Evolutionary conservation across 2,888 invertebrate genomes (phyloP).

Genomic region (Conistra vaccinii): DNA sequence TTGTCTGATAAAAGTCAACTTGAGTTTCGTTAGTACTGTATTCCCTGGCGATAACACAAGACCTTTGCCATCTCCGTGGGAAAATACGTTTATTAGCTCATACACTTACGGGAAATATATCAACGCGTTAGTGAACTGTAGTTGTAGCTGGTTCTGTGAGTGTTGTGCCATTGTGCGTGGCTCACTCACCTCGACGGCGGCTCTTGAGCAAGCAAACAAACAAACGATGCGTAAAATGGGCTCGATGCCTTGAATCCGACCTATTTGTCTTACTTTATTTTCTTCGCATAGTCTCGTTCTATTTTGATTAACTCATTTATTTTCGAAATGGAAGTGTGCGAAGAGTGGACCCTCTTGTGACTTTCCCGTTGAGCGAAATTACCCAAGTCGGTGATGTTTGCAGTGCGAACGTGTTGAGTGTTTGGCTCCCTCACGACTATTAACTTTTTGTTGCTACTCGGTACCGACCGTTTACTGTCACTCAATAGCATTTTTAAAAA

Average conservation of each 20-base stretch:
- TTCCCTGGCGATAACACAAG: constrained; percentile 54
- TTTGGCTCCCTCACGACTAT: constrained; percentile 76
- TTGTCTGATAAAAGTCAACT: constrained; percentile 63
- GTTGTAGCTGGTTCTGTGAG: constrained; percentile 12
- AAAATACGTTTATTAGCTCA: constrained; percentile 56
- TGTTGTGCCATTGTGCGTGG: constrained; percentile 18
- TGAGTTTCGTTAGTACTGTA: constrained; percentile 54
- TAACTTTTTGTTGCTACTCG: constrained; percentile 73
- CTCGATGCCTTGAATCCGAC: constrained; percentile 52
- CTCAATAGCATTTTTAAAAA: constrained; percentile 34
- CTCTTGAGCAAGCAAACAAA: constrained; percentile 47
- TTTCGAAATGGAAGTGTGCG: constrained; percentile 76
- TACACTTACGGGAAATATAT: constrained; percentile 48
- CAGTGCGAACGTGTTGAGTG: constrained; percentile 79
- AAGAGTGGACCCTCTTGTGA: constrained; percentile 74
- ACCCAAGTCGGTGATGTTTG: constrained; percentile 77
- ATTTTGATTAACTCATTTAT: constrained; percentile 81
- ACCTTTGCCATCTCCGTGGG: constrained; percentile 42
- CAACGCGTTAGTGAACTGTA: constrained; percentile 27
- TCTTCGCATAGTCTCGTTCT: constrained; percentile 65
- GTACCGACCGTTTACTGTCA: constrained; percentile 67
- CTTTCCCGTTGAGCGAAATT: constrained; percentile 76
- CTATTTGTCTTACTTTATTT: constrained; percentile 65
- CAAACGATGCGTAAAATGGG: constrained; percentile 61
- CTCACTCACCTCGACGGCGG: constrained; percentile 30